Evolutionary conservation across 2,113 vertebrate species (phyloP).

Genomic region (Gnathonemus echidnorhynchus): DNA sequence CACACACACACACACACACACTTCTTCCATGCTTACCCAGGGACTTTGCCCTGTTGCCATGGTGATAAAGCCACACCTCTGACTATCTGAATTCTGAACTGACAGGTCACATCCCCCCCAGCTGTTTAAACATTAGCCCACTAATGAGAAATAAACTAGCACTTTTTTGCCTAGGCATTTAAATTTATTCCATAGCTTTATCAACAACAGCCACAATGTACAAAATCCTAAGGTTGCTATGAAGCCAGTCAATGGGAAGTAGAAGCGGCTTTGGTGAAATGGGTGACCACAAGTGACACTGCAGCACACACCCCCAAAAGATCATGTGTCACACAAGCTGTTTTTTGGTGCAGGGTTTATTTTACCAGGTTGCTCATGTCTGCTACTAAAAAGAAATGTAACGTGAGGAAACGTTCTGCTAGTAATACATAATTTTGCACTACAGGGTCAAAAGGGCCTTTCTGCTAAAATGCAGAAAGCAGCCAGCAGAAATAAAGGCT

Average conservation of each 20-base stretch:
- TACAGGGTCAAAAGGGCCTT: background rate
- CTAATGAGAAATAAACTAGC: background rate
- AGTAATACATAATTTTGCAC: background rate
- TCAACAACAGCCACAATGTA: background rate
- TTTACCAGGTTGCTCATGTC: background rate
- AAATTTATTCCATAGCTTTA: background rate
- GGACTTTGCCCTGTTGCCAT: slow-evolving; percentile 47
- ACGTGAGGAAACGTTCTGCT: background rate
- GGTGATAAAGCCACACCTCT: slow-evolving; percentile 51
- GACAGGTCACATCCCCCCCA: slow-evolving; percentile 36
- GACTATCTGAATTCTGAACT: slow-evolving; percentile 59
- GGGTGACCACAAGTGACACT: background rate
- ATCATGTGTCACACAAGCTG: background rate
- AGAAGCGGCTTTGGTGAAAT: background rate
- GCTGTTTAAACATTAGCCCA: background rate
- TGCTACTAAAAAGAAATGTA: background rate
- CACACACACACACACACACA: background rate
- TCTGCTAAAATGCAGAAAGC: background rate
- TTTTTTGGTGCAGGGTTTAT: background rate
- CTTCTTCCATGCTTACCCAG: background rate
- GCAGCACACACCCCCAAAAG: background rate
- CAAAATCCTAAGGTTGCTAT: background rate
- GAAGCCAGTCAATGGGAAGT: background rate
- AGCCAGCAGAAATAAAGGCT: background rate
- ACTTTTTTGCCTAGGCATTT: background rate